Percentiles rank a stretch among this genome's conserved stretches.
phyloP scores from a whole-genome alignment of 1,140 invertebrate genomes.

The Drosophila kohkoa region DNA sequence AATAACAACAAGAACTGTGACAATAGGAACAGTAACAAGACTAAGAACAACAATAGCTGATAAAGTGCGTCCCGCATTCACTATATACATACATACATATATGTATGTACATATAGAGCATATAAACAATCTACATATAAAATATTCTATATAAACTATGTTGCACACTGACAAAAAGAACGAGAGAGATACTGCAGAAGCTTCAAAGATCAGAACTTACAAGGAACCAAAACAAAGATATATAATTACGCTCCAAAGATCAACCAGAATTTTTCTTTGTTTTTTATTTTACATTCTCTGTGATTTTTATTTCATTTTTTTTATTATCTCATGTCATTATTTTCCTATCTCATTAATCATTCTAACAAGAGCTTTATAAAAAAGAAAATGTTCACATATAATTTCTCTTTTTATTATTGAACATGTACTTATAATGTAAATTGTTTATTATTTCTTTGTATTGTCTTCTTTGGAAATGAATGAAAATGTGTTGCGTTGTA shows the following conservation, averaged over 20 bases:
- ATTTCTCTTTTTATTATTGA: too few species aligned
- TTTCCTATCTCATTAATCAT: background rate
- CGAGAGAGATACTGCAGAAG: background rate
- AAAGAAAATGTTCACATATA: too few species aligned
- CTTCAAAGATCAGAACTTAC: slow-evolving; percentile 9
- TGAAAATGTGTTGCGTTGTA: background rate
- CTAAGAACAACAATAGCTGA: slow-evolving; percentile 43
- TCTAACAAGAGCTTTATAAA: background rate
- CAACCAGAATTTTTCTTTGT: too few species aligned
- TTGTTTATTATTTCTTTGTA: background rate
- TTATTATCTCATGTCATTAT: background rate
- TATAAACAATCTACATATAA: background rate
- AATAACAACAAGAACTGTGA: slow-evolving; percentile 3
- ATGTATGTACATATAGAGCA: background rate
- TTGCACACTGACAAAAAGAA: background rate
- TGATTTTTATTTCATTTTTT: too few species aligned
- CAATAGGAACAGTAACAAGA: slow-evolving; percentile 3
- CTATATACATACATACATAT: slow-evolving; percentile 11
- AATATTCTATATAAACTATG: slow-evolving; percentile 1
- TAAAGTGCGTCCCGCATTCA: slow-evolving; percentile 47
- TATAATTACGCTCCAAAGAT: background rate
- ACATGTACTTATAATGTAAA: background rate
- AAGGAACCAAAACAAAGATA: background rate
- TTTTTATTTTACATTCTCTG: too few species aligned
- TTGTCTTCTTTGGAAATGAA: background rate